A percentile compares a stretch with the other conserved stretches of the same genome.
phyloP scores from a whole-genome alignment of 2,888 invertebrate genomes.

The Formica aserva region DNA sequence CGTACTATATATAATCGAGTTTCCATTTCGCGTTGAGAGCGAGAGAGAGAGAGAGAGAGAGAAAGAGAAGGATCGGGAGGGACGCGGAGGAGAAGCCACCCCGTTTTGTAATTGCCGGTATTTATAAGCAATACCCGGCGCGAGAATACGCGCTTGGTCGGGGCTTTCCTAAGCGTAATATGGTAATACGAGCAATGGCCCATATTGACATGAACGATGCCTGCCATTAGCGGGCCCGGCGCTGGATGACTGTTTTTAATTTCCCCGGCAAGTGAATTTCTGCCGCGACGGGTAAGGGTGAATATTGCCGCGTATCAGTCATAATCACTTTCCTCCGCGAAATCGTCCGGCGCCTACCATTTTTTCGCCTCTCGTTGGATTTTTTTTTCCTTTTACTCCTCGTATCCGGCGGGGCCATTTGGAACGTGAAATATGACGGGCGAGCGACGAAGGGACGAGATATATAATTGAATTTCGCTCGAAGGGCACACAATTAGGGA shows the following conservation, averaged over 20 bases:
- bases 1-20: constrained; percentile 76
- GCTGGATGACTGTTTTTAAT: constrained; percentile 85
- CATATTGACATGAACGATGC: constrained; percentile 86
- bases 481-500: constrained; percentile 49
- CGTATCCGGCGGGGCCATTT: constrained; percentile 35
- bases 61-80: constrained; percentile 45
- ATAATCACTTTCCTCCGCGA: constrained; percentile 82
- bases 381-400: constrained; percentile 22
- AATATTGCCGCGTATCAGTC: constrained; percentile 85
- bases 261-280: constrained; percentile 85
- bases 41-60: constrained; percentile 55
- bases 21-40: constrained; percentile 69
- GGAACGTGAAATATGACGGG: constrained; percentile 50
- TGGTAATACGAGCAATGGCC: constrained; percentile 86
- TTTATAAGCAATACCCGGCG: constrained; percentile 84
- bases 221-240: constrained; percentile 83
- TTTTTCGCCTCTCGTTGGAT: constrained; percentile 45
- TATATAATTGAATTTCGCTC: constrained; percentile 49
- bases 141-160: constrained; percentile 63
- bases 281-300: constrained; percentile 80
- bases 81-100: constrained; percentile 49
- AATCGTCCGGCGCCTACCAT: constrained; percentile 61
- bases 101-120: constrained; percentile 84
- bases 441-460: constrained; percentile 41
- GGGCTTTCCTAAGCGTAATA: constrained; percentile 82